Base-by-base conservation (phyloP, 2,797 vertebrate species). In the Cyclopterus lumpus region DNA sequence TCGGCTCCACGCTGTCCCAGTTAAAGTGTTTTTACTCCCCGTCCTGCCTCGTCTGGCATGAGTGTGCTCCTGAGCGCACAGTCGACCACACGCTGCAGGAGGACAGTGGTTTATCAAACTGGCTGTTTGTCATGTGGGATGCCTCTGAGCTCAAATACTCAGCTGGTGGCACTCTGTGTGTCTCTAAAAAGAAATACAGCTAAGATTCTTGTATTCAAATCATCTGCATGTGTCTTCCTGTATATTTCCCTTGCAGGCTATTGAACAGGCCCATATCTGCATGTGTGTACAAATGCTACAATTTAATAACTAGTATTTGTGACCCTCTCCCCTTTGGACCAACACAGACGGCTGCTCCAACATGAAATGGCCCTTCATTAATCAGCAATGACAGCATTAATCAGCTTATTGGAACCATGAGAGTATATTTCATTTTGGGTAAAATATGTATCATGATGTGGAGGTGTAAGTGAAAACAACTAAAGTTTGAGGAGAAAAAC, bases 1-100 rank as follows among this genome's bases (percentile, higher is more conserved):
- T 90, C 79, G 82, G 73, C 84, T 90, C 86, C 85, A 78, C 82
- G 53, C 79, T 80, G 89, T 90, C 87, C 89, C 87, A 83, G 80
- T 93, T 90, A 93, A 88, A 85, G 75, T 84, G 86, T 88, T 91
- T 86, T 89, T 82, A 93, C 81, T 93, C 90, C 89, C 86, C 85
- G 86, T 80, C 84, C 86, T 83, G 87, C 82, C 85, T 91, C 78
- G 90, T 75, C 85, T 91, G 88, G 89, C 88, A 92, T 94, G 91
- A 91, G 94, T 91, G 83, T 90, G 86, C 84, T 87, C 83, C 89
- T 88, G 84, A 89, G 84, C 74, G 80, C 89, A 80, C 82, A 46
- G 80, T 61, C 26, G 80, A 76, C 83, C 88, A 76, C 89, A 66
- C 81, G 78, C 94, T 95, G 92, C 83, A 87, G 92, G 90, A 93